These are phyloP conservation scores for Enteromius fasciolatus DNA, from an alignment of 2,797 vertebrate species.

Conservation along the genomic window DNA sequence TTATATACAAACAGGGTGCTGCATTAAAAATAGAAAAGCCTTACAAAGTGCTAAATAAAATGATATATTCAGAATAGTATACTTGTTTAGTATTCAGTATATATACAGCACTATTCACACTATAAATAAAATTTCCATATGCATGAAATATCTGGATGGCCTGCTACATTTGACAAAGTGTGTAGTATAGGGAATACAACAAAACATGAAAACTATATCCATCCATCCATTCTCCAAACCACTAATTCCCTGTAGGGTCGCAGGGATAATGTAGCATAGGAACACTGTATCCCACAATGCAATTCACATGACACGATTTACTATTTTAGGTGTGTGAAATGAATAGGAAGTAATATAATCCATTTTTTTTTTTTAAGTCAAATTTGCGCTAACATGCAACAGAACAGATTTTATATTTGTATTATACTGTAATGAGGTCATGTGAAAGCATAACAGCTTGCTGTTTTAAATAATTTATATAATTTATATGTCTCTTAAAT, in stretches of 20 bases:
- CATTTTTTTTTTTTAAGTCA: background rate
- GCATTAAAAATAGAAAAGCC: background rate
- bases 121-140: background rate
- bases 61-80: background rate
- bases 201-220: background rate
- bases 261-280: background rate
- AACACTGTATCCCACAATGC: background rate
- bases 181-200: background rate
- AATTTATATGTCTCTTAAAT: background rate
- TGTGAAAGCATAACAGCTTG: background rate
- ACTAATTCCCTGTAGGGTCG: background rate
- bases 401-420: background rate
- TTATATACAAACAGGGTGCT: background rate
- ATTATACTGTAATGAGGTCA: background rate
- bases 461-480: background rate
- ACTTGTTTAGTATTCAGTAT: background rate
- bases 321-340: background rate
- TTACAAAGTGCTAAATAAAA: background rate
- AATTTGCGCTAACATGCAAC: background rate
- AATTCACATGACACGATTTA: background rate
- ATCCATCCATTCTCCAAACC: background rate
- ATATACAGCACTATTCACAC: background rate
- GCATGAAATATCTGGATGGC: background rate
- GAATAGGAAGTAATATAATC: background rate
- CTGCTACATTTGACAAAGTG: background rate